Base-by-base conservation (phyloP, 2,113 vertebrate species). In the Balaenoptera acutorostrata region DNA sequence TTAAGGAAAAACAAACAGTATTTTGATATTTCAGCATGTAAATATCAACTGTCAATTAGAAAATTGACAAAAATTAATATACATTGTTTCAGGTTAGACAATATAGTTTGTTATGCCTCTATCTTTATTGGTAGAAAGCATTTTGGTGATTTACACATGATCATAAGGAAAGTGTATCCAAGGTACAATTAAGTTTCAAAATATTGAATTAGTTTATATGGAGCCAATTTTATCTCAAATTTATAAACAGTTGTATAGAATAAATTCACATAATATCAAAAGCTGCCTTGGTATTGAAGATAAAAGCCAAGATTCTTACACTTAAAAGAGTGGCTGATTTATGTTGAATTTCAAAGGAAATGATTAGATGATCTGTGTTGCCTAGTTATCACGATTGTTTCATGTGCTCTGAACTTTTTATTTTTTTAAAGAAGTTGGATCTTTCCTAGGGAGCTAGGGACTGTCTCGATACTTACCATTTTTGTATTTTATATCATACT, bases 301-400 rank as follows among this genome's bases (percentile, higher is more conserved):
- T 96, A 95, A 97, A 97, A 93, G 52, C 78, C 72, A 87, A 96
- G 52, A n/a, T 72, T 86, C 41, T 94, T 91, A 91, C 4, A 75
- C 61, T 77, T 93, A 85, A 96, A 95, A 94, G 90, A 85, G 95
- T 85, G 94, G 77, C 88, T 87, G n/a, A 95, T 97, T 95, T 95
- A 83, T 93, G 69, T 87, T 97, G 75, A 86, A 91, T 98, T 97
- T 97, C 86, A 96, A 97, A 93, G 64, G 17, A 87, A 92, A 66
- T 81, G 63, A 96, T 95, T 97, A 90, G 9, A 92, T 95, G 80
- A 72, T 89, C 80, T 29, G 15, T 27, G 59, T 94, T 96, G 59
- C 74, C 72, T 96, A 71, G 95, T 97, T 93, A 71, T 82, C 92
- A 77, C 68, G 61, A 1, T 95, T 87, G 46, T 69, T 75, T 96